These are phyloP conservation scores for Nycticorax nycticorax DNA, from an alignment of 2,113 vertebrate genomes.

Conservation along the genomic window DNA sequence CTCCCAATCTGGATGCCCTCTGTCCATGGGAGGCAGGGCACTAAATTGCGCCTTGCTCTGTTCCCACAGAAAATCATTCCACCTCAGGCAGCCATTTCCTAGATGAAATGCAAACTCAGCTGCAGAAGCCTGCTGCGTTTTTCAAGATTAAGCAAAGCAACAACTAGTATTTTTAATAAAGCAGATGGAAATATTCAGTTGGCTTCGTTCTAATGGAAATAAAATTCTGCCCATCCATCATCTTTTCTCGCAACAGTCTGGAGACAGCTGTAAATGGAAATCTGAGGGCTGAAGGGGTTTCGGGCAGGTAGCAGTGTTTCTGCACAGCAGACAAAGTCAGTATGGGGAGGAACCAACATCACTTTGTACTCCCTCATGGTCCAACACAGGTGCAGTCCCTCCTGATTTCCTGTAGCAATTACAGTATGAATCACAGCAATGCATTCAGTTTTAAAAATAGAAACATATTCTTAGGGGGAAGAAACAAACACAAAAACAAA, in stretches of 20 bases:
- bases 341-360: not conserved
- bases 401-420: conserved; percentile 21
- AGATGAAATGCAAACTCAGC: conserved; percentile 34
- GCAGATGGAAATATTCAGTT: conserved; percentile 29
- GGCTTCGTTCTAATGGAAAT: conserved; percentile 25
- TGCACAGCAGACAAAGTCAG: not conserved
- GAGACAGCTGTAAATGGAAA: not conserved
- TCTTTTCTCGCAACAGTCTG: not conserved
- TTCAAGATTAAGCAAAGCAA: conserved; percentile 30
- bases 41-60: not conserved
- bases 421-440: not conserved
- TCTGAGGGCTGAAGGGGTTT: not conserved
- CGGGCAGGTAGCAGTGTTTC: not conserved
- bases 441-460: not conserved
- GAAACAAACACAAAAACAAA: conserved; percentile 9
- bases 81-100: not conserved
- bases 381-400: conserved; percentile 35
- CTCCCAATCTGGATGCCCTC: not conserved
- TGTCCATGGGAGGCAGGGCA: not conserved
- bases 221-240: conserved; percentile 38
- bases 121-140: conserved; percentile 23
- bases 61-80: not conserved
- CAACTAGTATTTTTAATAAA: conserved; percentile 34
- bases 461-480: not conserved
- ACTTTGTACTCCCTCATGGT: not conserved